Evolutionary conservation across 2,888 invertebrate genomes (phyloP).

Genomic region (Ornithoptera priamus): DNA sequence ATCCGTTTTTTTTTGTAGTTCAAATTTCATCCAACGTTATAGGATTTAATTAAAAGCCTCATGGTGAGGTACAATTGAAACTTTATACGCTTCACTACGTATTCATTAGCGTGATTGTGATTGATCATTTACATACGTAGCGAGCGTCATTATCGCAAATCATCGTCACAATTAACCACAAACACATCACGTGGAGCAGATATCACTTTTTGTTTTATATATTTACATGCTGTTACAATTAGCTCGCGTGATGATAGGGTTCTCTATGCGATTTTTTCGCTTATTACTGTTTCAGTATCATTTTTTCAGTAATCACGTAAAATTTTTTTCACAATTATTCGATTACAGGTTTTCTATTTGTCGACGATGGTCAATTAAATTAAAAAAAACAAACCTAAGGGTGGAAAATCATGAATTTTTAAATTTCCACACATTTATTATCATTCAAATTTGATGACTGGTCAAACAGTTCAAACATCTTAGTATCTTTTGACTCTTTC

Average conservation of each 20-base stretch:
- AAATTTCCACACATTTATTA: neutral
- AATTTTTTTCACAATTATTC: neutral
- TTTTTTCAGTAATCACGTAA: neutral
- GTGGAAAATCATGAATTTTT: neutral
- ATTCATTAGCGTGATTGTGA: slow-evolving; percentile 5
- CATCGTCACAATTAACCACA: neutral
- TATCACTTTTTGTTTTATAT: neutral
- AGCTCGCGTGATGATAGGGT: neutral
- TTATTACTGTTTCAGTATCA: neutral
- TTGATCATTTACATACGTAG: slow-evolving; percentile 15
- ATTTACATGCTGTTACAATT: neutral
- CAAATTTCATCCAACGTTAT: neutral
- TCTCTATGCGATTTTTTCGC: too few relatives aligned
- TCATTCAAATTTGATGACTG: neutral
- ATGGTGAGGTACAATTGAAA: neutral
- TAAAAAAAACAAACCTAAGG: too few relatives aligned
- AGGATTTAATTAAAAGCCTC: neutral
- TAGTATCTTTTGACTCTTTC: too few relatives aligned
- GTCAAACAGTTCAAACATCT: too few relatives aligned
- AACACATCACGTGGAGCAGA: neutral
- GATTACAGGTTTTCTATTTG: neutral
- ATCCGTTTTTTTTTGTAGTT: neutral
- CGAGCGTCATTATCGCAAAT: neutral
- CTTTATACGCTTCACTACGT: neutral
- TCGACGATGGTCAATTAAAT: too few relatives aligned